Conservation (phyloP, 2,888 invertebrate species). For the Drosophila mettleri region DNA sequence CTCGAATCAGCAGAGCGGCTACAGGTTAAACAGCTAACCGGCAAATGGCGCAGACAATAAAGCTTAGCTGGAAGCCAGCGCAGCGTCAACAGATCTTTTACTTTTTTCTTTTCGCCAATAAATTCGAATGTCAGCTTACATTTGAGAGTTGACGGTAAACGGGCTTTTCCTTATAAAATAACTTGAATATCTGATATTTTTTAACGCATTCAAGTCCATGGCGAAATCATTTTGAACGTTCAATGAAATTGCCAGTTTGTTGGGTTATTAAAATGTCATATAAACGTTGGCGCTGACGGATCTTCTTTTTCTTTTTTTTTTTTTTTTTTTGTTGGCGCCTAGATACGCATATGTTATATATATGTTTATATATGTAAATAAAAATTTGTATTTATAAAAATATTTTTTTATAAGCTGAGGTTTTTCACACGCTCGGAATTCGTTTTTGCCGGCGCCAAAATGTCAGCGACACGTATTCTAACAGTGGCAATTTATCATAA, state of each 20-base stretch:
- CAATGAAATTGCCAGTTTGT: constrained; percentile 73
- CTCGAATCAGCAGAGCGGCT: constrained; percentile 63
- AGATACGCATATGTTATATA: constrained; percentile 16
- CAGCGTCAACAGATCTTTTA: constrained; percentile 19
- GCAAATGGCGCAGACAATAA: constrained; percentile 68
- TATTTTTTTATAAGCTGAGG: constrained; percentile 1
- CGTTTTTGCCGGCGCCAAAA: constrained; percentile 67
- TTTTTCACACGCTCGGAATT: constrained; percentile 28
- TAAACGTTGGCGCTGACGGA: constrained; percentile 62
- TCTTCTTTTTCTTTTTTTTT: constrained; percentile 63
- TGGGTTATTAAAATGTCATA: constrained; percentile 76
- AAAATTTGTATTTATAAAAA: constrained; percentile 4
- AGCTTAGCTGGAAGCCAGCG: constrained; percentile 53
- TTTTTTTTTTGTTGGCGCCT: neutral
- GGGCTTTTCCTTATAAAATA: constrained; percentile 55
- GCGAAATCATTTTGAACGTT: constrained; percentile 63
- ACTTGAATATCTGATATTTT: constrained; percentile 10
- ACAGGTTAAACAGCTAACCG: constrained; percentile 66
- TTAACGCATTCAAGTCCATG: constrained; percentile 32
- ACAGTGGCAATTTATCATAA: constrained; percentile 75
- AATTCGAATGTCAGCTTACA: constrained; percentile 65
- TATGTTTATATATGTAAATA: neutral
- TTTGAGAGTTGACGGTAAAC: constrained; percentile 61
- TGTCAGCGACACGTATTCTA: constrained; percentile 73
- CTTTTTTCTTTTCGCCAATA: constrained; percentile 49